A percentile compares a stretch with the other conserved stretches of the same genome.
Evolutionary conservation across 2,888 invertebrate species (phyloP).

Genomic region (Idaea biselata): DNA sequence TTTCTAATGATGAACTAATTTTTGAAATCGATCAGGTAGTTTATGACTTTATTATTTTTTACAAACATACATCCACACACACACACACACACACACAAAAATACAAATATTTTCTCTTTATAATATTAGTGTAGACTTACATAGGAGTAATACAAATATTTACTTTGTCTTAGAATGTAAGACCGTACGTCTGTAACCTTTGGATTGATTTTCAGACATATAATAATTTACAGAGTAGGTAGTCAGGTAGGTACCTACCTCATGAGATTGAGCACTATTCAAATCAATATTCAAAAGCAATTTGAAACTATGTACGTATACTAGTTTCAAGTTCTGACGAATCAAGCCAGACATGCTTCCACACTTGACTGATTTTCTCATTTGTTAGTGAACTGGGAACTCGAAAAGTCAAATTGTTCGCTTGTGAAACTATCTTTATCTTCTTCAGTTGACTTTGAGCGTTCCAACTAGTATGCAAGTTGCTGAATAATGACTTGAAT

Average conservation of each 20-base stretch:
- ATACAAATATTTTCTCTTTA: too few species aligned
- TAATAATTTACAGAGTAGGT: too few species aligned
- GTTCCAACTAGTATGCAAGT: background rate
- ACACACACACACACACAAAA: too few species aligned
- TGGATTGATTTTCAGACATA: background rate
- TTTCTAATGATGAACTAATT: too few species aligned
- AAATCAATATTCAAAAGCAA: background rate
- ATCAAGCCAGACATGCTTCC: constrained; percentile 8
- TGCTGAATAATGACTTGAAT: background rate
- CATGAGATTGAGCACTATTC: background rate
- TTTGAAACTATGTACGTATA: background rate
- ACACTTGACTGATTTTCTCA: constrained; percentile 29
- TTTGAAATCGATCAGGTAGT: too few species aligned
- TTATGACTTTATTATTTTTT: too few species aligned
- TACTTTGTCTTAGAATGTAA: too few species aligned
- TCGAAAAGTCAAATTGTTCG: constrained; percentile 32
- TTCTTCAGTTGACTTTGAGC: constrained; percentile 14
- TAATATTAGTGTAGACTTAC: too few species aligned
- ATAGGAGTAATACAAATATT: too few species aligned
- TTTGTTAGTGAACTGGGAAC: constrained; percentile 27
- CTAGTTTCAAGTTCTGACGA: background rate
- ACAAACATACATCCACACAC: too few species aligned
- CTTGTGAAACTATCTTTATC: constrained; percentile 29
- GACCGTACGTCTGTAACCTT: background rate
- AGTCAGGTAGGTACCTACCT: background rate